Evolutionary conservation across 2,888 invertebrate species (phyloP), one percentile per base, ranked within the genome.

Genomic region (Agrotis ipsilon): DNA sequence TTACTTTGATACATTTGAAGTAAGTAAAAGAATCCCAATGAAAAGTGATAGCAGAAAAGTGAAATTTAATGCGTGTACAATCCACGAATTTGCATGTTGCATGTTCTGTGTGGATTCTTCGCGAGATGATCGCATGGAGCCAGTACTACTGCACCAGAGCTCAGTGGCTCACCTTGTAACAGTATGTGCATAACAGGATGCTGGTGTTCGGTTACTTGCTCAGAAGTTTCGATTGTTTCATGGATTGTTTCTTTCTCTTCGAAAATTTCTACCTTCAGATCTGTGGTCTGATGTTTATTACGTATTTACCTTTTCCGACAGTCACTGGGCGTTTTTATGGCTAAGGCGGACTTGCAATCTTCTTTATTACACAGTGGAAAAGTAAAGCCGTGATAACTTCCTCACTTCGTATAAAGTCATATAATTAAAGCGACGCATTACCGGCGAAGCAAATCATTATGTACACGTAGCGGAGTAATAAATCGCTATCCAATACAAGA

Each of bases 41-140:
- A 65, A 79, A 79, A 75, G 61, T 70, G 61, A 74, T 57, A 65
- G 51, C 48, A 48, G 32, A 61, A 45, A 59, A 80, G 76, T 76
- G 77, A 76, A 72, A 80, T 64, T 64, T 19, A 55, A 57, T 61
- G 52, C 51, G 58, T 48, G 16, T 68, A 49, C 49, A 24, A 54
- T 79, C 64, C 57, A 67, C 45, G 16, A 45, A 80, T 76, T 69
- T 68, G 54, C 72, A 75, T 80, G 43, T 75, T 80, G 79, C 72
- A 65, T 80, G 76, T 51, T 58, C 18, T 67, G 64, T 27, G 67
- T 32, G 43, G 48, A 51, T 62, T 68, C 49, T 49, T 54, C 21
- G 24, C n/a, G 21, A 58, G 49, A 68, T 68, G 39, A 74, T 58
- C 60, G 63, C 55, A 55, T 52, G 52, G 46, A 58, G 49, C 43